phyloP scores from a whole-genome alignment of 1,140 invertebrate genomes.

The Drosophila rhopaloa region DNA sequence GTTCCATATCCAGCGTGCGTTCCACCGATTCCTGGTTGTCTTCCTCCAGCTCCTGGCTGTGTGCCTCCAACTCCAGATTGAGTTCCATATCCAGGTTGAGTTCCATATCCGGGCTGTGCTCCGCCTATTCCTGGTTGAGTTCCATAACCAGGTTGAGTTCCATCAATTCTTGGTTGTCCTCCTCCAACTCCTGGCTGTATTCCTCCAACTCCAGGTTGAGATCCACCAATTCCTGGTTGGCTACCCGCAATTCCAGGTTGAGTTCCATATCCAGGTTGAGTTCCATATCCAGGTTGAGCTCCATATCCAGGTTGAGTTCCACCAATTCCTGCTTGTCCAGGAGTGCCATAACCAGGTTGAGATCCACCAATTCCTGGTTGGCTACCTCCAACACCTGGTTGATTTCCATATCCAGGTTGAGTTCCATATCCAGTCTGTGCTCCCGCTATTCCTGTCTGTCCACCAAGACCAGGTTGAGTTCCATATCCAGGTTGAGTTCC shows the following conservation, averaged over 20 bases:
- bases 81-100: no score
- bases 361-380: slow-evolving; percentile 2
- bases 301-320: slow-evolving; percentile 3
- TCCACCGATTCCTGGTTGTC: slow-evolving; percentile 5
- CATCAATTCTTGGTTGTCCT: not conserved
- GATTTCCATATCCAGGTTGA: not conserved
- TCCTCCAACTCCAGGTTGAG: not conserved
- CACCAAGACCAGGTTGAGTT: no score
- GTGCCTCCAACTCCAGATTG: slow-evolving; percentile 4
- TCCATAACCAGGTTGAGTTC: no score
- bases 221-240: not conserved
- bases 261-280: slow-evolving; percentile 1
- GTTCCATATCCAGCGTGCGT: not conserved
- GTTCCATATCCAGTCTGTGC: no score
- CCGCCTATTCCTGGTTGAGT: slow-evolving; percentile 1
- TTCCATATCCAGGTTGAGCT: not conserved
- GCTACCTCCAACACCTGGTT: not conserved
- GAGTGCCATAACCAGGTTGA: not conserved
- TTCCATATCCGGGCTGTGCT: not conserved
- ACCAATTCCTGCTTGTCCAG: slow-evolving; percentile 1
- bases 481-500: no score
- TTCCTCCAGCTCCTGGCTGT: not conserved
- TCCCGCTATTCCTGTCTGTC: no score
- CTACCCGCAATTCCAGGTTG: slow-evolving; percentile 2
- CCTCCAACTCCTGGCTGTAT: not conserved